phyloP scores from a whole-genome alignment of 2,113 vertebrate genomes.

The Gnathonemus echidnorhynchus region DNA sequence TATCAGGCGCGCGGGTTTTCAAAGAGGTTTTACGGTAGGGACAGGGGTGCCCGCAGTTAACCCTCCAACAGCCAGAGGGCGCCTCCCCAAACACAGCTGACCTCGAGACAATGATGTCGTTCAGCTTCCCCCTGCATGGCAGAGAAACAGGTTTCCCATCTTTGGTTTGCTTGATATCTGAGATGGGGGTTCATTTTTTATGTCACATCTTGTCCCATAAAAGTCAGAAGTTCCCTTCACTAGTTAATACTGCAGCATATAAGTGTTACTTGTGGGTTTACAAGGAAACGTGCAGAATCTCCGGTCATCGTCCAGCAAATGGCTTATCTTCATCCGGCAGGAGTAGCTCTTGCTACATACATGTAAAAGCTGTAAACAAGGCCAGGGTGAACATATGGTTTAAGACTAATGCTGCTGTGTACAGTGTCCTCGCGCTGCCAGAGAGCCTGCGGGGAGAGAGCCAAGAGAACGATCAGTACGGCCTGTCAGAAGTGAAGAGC shows the following conservation, averaged over 20 bases:
- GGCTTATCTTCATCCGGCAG: constrained; percentile 57
- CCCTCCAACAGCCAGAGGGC: not conserved
- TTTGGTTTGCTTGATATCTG: constrained; percentile 73
- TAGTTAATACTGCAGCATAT: constrained; percentile 68
- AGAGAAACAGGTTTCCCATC: constrained; percentile 80
- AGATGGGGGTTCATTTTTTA: constrained; percentile 29
- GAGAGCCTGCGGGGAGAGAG: constrained; percentile 60
- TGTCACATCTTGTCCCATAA: constrained; percentile 33
- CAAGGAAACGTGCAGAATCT: constrained; percentile 54
- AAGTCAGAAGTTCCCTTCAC: constrained; percentile 42
- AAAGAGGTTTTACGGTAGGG: not conserved
- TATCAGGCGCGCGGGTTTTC: constrained; percentile 37
- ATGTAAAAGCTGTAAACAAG: constrained; percentile 63
- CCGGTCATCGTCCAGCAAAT: constrained; percentile 52
- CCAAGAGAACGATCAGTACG: not conserved
- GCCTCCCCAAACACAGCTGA: not conserved
- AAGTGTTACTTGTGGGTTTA: constrained; percentile 50
- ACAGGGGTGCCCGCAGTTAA: not conserved
- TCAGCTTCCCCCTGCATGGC: constrained; percentile 83
- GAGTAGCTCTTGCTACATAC: constrained; percentile 54
- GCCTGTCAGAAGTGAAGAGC: not conserved
- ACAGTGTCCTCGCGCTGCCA: constrained; percentile 58
- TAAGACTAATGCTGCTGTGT: constrained; percentile 56
- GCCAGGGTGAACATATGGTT: constrained; percentile 64
- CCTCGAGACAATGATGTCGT: constrained; percentile 33